Evolutionary conservation across 1,140 invertebrate genomes (phyloP), one percentile per base, ranked within the genome.

Genomic region (Orius insidiosus): DNA sequence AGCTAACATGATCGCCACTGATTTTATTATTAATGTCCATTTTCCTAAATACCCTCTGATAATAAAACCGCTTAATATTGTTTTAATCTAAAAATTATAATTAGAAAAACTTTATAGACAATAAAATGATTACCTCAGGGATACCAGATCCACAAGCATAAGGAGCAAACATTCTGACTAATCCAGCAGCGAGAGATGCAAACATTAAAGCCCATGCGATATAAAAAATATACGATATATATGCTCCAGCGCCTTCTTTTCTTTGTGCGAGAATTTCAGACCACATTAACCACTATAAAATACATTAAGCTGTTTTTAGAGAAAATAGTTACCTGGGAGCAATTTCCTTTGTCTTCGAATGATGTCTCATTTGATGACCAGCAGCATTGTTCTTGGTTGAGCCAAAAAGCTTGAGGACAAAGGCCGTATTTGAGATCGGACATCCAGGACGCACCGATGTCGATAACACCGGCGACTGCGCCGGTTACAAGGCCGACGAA

Each of bases 61-160:
- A 85, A 98, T 97, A 65, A 98, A 99, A 5, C 96, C 96, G 61
- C 93, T 96, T 32, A 99, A 67, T 53, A 99, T 98, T 13, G 95
- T 98, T 70, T 99, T 99, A 53, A 99, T 98, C 76, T 80, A 52
- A 38, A 62, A 65, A 1, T 89, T 89, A 58, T 95, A 36, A 36
- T 11, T 10, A 36, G 9, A 4, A 15, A n/a, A 36, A 36, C 9
- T 36, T 15, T 37, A 48, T 30, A 48, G 43, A 49, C 43, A 40
- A 39, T 90, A 34, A 50, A 24, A 39, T 19, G 33, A 3, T 61
- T 62, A 83, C 81, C 69, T 98, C 95, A 13, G 95, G 94, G 56
- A 99, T 97, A 77, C 95, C 95, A 50, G 93, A 97, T 7, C 94
- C 95, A 65, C 93, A 97, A 4, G 95, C 96, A 63, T 99, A 99